Conservation (phyloP, 2,888 invertebrate genomes). For the Phymatocera aterrima region DNA sequence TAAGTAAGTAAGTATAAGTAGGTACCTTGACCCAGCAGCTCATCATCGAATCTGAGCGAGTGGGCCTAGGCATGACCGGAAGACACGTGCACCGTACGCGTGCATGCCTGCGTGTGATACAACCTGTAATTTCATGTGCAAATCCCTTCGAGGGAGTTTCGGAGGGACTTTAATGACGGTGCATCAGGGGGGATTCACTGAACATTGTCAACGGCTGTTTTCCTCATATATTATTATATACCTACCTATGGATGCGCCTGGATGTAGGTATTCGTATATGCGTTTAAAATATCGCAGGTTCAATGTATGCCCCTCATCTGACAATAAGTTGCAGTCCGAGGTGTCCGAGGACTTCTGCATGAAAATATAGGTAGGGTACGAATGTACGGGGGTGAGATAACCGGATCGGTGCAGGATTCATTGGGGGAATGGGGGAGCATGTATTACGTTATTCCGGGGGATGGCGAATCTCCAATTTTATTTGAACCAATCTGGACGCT, state of each 20-base stretch:
- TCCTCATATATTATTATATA: not conserved
- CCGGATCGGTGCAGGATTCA: constrained; percentile 12
- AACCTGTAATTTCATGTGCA: constrained; percentile 37
- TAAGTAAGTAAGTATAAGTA: not conserved
- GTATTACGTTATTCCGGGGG: constrained; percentile 27
- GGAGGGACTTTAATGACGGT: not conserved
- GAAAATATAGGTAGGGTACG: not conserved
- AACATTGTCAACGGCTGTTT: constrained; percentile 31
- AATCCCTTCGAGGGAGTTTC: constrained; percentile 21
- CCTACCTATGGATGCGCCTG: too few relatives aligned
- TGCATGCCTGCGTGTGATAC: constrained; percentile 9
- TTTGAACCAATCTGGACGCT: constrained; percentile 29
- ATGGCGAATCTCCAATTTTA: constrained; percentile 32
- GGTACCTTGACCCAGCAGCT: not conserved
- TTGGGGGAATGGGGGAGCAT: not conserved
- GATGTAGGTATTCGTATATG: not conserved
- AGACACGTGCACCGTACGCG: constrained; percentile 29
- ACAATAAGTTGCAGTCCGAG: not conserved
- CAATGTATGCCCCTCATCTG: not conserved
- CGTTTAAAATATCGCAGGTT: too few relatives aligned
- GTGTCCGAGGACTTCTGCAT: not conserved
- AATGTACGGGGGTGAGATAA: not conserved
- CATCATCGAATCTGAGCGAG: not conserved
- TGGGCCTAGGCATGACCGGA: constrained; percentile 6
- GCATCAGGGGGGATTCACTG: not conserved